Evolutionary conservation across 1,140 invertebrate genomes (phyloP).

Genomic region (Zaprionus capensis): DNA sequence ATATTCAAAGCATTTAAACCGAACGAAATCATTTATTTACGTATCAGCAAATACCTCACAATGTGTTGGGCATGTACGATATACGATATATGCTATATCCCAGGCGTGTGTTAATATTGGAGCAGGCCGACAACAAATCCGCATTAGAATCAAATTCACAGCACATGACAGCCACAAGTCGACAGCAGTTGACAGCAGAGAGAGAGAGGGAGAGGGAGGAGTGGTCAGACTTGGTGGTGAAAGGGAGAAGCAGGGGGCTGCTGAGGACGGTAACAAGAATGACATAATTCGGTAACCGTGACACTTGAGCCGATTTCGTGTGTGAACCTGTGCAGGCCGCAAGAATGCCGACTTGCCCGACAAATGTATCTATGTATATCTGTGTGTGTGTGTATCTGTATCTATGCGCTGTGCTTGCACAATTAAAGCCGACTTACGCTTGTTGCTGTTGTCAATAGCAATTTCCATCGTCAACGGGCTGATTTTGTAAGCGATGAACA

Average conservation of each 20-base stretch:
- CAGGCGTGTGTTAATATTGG: slow-evolving; percentile 21
- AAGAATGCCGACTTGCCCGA: slow-evolving; percentile 30
- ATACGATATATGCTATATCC: slow-evolving; percentile 8
- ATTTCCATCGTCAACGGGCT: slow-evolving; percentile 8
- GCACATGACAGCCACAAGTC: slow-evolving; percentile 54
- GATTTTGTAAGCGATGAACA: slow-evolving; percentile 20
- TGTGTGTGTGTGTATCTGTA: slow-evolving; percentile 8
- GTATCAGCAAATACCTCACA: slow-evolving; percentile 14
- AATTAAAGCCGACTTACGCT: slow-evolving; percentile 27
- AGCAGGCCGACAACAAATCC: slow-evolving; percentile 42
- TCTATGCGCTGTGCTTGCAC: slow-evolving; percentile 20
- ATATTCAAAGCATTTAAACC: background rate
- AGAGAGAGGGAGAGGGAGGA: slow-evolving; percentile 11
- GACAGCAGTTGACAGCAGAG: slow-evolving; percentile 24
- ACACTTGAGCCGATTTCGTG: slow-evolving; percentile 67
- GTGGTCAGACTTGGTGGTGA: background rate
- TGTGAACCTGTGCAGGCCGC: slow-evolving; percentile 50
- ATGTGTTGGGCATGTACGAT: background rate
- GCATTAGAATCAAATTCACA: slow-evolving; percentile 60
- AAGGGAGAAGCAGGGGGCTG: slow-evolving; percentile 5
- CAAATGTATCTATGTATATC: slow-evolving; percentile 9
- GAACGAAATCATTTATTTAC: background rate
- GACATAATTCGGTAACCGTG: slow-evolving; percentile 73
- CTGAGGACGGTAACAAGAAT: slow-evolving; percentile 39
- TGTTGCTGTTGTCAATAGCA: slow-evolving; percentile 37